Conservation (phyloP, 2,888 invertebrate species). For the Caenorhabditis plicata region DNA sequence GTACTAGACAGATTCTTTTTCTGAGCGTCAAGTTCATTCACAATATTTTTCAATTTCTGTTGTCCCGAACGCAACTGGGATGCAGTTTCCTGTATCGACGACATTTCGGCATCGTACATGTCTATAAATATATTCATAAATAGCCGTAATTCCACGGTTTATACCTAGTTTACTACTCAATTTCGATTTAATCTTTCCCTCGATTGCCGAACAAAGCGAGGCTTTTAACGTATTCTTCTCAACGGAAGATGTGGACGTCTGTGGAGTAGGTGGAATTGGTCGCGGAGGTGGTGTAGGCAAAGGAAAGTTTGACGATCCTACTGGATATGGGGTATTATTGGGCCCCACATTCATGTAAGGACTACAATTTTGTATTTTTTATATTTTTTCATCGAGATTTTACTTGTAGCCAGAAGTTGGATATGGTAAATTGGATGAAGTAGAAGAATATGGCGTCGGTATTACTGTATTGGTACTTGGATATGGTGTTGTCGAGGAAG, state of each 20-base stretch:
- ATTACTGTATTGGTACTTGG: constrained; percentile 35
- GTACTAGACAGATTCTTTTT: constrained; percentile 41
- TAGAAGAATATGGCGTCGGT: constrained; percentile 35
- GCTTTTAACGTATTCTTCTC: constrained; percentile 92
- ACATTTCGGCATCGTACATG: constrained; percentile 76
- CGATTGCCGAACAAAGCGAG: constrained; percentile 88
- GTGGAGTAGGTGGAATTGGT: constrained; percentile 17
- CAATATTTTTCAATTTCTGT: constrained; percentile 49
- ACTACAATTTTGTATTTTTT: constrained; percentile 3
- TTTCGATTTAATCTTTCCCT: constrained; percentile 85
- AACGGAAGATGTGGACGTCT: constrained; percentile 74
- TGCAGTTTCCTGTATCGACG: constrained; percentile 83
- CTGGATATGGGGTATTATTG: constrained; percentile 22
- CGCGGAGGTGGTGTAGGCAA: constrained; percentile 31
- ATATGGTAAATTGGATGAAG: constrained; percentile 26
- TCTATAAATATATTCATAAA: constrained; percentile 39
- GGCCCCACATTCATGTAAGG: constrained; percentile 39
- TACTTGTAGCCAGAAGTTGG: constrained; percentile 22
- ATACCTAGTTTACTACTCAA: constrained; percentile 74
- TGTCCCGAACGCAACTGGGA: constrained; percentile 76
- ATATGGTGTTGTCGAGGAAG: constrained; percentile 68
- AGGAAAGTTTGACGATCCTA: constrained; percentile 13
- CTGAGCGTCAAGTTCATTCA: constrained; percentile 56
- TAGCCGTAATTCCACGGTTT: no score
- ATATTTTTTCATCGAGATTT: constrained; percentile 1